phyloP scores from a whole-genome alignment of 2,888 invertebrate genomes.

The Drosophila anceps region DNA sequence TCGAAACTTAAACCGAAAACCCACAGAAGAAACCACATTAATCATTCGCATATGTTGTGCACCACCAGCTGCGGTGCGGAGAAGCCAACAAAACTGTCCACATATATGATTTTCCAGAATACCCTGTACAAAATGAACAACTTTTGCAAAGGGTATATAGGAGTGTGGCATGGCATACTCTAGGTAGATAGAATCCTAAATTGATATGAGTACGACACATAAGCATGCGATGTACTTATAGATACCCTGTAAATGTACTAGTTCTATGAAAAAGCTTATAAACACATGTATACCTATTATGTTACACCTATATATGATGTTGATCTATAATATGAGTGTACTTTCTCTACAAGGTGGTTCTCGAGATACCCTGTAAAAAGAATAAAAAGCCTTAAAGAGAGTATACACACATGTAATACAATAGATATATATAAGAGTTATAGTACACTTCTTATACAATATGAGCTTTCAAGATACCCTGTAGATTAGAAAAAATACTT shows the following conservation, averaged over 20 bases:
- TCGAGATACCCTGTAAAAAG: too few species aligned
- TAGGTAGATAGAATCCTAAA: neutral
- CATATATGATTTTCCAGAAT: constrained; percentile 29
- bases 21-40: constrained; percentile 65
- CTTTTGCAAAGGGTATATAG: neutral
- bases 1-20: constrained; percentile 36
- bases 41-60: constrained; percentile 66
- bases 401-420: too few species aligned
- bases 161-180: neutral
- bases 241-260: neutral
- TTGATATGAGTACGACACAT: neutral
- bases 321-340: neutral
- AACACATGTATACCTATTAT: neutral
- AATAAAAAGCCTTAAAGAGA: too few species aligned
- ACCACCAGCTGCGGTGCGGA: constrained; percentile 22
- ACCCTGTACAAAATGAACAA: neutral
- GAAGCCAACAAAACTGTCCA: constrained; percentile 22
- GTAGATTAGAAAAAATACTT: neutral
- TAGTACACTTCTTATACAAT: too few species aligned
- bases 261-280: neutral
- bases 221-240: neutral
- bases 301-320: neutral
- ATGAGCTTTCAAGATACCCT: neutral
- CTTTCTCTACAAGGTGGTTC: neutral
- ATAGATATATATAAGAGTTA: too few species aligned